Base-by-base conservation (phyloP, 37 sponge, comb jelly and placozoan species). In the Cliona cf. orientalis region DNA sequence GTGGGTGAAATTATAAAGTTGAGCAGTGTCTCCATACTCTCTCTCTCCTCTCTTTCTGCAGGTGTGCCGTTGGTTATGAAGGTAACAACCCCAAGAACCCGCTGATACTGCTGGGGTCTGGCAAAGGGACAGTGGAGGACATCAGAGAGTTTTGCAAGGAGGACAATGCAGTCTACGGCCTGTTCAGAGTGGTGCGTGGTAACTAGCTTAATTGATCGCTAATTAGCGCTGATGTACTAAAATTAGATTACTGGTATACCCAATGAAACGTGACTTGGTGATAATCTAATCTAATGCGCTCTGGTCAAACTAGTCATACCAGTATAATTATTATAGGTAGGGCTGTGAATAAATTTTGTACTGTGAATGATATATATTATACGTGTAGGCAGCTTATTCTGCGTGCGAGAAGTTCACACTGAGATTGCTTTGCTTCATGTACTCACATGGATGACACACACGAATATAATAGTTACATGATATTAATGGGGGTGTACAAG, bases 181-280 rank as follows among this genome's bases (percentile, higher is more conserved):
- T 92, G 32, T 53, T 80, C 33, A 82, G 93, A 78, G 87, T 95
- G 69, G 96, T 95, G 46, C 68, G 92, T 90, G 1, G 26, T 32
- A 66, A 3, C 3, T 31, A 34, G 28, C 69, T 68, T 6, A 31
- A n/a, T 4, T 12, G 22, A 23, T 32, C 58, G 5, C 22, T 19
- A 19, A 19, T 49, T 11, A 49, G 17, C 12, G 17, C 56, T 19
- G 17, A 12, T 53, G 19, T 19, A 12, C 19, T 19, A 53, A 21
- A 19, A 12, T 53, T 19, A 12, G n/a, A n/a, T n/a, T n/a, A n/a
- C n/a, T n/a, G n/a, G n/a, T n/a, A n/a, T n/a, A n/a, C n/a, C n/a
- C n/a, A n/a, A n/a, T n/a, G n/a, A n/a, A n/a, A n/a, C n/a, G n/a
- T n/a, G n/a, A n/a, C n/a, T n/a, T n/a, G n/a, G n/a, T n/a, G n/a